Evolutionary conservation across 2,797 vertebrate genomes (phyloP).

Genomic region (Myripristis murdjan): DNA sequence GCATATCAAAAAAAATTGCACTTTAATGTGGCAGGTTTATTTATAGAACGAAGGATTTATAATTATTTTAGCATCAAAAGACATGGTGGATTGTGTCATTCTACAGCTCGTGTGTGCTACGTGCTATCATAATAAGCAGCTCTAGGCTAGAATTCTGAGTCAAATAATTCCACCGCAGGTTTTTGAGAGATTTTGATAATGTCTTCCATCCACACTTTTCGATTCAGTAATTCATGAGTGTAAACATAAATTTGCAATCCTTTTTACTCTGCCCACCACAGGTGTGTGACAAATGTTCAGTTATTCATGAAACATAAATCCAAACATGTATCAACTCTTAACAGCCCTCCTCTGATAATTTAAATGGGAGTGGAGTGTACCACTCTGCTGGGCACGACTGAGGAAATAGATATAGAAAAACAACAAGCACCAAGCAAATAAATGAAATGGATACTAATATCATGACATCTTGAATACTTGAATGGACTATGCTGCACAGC

Average conservation of each 20-base stretch:
- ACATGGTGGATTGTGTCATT: slow-evolving; percentile 44
- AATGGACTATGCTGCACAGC: slow-evolving; percentile 32
- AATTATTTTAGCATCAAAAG: slow-evolving; percentile 73
- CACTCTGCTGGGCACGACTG: slow-evolving; percentile 12
- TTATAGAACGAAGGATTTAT: slow-evolving; percentile 62
- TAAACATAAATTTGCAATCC: slow-evolving; percentile 47
- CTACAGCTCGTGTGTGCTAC: slow-evolving; percentile 44
- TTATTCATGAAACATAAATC: slow-evolving; percentile 65
- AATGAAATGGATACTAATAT: background rate
- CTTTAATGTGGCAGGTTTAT: slow-evolving; percentile 66
- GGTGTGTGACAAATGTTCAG: slow-evolving; percentile 57
- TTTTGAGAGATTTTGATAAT: slow-evolving; percentile 48
- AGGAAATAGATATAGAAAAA: slow-evolving; percentile 9
- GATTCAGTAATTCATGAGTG: slow-evolving; percentile 58
- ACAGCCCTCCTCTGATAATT: slow-evolving; percentile 43
- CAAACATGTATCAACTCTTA: slow-evolving; percentile 57
- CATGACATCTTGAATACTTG: slow-evolving; percentile 17
- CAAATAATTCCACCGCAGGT: slow-evolving; percentile 17
- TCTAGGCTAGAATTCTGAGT: slow-evolving; percentile 31
- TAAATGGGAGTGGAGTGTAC: slow-evolving; percentile 36
- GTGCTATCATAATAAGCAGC: slow-evolving; percentile 45
- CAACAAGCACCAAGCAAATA: background rate
- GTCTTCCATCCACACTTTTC: slow-evolving; percentile 39
- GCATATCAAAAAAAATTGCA: slow-evolving; percentile 65
- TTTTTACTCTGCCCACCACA: slow-evolving; percentile 30